Conservation (phyloP, 1,140 invertebrate species). For the Planococcus citri region DNA sequence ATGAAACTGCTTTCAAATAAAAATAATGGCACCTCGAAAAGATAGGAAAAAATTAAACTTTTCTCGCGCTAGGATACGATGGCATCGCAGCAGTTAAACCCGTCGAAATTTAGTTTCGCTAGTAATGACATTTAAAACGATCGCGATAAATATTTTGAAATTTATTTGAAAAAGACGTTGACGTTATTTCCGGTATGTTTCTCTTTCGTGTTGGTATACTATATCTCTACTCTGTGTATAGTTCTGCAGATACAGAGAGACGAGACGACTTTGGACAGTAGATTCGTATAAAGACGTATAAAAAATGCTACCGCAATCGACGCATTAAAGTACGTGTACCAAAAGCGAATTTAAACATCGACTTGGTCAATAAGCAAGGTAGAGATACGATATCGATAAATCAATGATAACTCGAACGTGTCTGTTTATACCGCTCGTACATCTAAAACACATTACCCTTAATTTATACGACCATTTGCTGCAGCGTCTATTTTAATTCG, state of each 20-base stretch:
- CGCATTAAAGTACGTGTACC: neutral
- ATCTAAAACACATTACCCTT: slow-evolving; percentile 7
- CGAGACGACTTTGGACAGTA: too few species aligned
- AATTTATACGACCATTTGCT: slow-evolving; percentile 2
- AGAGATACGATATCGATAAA: neutral
- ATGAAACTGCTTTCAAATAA: neutral
- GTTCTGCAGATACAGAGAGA: too few species aligned
- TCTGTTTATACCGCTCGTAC: neutral
- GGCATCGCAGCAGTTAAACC: neutral
- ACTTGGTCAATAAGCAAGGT: neutral
- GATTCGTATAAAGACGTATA: too few species aligned
- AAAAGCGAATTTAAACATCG: neutral
- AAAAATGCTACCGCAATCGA: too few species aligned
- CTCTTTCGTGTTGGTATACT: too few species aligned
- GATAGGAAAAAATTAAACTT: neutral
- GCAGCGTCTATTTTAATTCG: neutral
- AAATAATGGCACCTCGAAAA: slow-evolving; percentile 7
- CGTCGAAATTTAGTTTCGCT: neutral
- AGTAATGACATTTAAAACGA: neutral
- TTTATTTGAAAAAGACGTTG: too few species aligned
- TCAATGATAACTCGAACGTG: neutral
- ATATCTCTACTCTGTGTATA: too few species aligned
- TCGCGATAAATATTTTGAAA: slow-evolving; percentile 3
- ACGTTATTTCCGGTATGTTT: too few species aligned
- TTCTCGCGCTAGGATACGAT: neutral